These are phyloP conservation scores for Periphyllus acericola DNA, from an alignment of 2,888 invertebrate species.

Conservation along the genomic window DNA sequence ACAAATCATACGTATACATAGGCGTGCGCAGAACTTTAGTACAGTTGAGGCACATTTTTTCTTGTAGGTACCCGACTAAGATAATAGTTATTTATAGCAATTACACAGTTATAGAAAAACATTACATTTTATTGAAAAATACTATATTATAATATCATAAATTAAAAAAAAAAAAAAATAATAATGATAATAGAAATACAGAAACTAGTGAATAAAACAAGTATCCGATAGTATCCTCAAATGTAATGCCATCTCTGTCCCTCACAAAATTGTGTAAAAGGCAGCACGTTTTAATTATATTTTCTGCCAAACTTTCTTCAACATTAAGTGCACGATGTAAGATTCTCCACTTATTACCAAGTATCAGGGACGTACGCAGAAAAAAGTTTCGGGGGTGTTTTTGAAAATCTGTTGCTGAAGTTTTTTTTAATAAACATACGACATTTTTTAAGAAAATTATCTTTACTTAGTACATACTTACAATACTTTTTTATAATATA, in stretches of 20 bases:
- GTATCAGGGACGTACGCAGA: too few species aligned
- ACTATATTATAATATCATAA: constrained; percentile 15
- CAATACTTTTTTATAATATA: too few species aligned
- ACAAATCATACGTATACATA: constrained; percentile 8
- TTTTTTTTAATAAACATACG: too few species aligned
- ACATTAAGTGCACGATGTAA: constrained; percentile 63
- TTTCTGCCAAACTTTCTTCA: constrained; percentile 48
- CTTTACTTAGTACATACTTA: too few species aligned
- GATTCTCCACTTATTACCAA: constrained; percentile 62
- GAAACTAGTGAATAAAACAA: constrained; percentile 5
- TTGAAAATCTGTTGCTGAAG: too few species aligned
- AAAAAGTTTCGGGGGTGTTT: too few species aligned
- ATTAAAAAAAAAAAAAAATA: not conserved
- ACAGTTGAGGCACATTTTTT: constrained; percentile 12
- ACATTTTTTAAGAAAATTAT: too few species aligned
- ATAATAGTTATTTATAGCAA: constrained; percentile 27
- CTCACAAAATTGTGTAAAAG: constrained; percentile 61
- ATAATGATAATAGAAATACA: constrained; percentile 7
- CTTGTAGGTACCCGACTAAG: constrained; percentile 10
- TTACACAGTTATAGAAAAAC: constrained; percentile 22
- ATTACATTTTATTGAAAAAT: constrained; percentile 20
- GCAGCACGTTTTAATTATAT: constrained; percentile 45
- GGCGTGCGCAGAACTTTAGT: constrained; percentile 12
- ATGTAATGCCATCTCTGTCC: constrained; percentile 56
- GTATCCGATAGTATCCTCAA: constrained; percentile 50